Evolutionary conservation across 1,140 invertebrate genomes (phyloP), one percentile per base, ranked within the genome.

Genomic region (Batillaria attramentaria): DNA sequence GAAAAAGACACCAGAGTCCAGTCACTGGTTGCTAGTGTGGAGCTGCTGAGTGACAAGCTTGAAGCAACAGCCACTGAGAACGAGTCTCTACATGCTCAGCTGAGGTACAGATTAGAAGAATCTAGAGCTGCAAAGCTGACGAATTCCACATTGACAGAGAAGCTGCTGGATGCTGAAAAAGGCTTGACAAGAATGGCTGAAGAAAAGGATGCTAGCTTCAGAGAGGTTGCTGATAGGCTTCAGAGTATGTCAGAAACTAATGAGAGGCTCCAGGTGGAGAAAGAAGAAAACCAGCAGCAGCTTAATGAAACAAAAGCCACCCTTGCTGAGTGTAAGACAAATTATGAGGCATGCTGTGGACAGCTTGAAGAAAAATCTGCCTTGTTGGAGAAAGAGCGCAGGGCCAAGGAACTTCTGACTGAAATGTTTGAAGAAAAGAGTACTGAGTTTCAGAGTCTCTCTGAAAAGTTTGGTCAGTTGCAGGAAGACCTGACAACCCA

Each of bases 1-100:
- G 72, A 74, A 35, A 74, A 74, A 57, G 72, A 74, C 46, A 6
- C 60, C 6, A 46, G 60, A 35, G 33, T 39, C 4, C 46, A 54
- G 39, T 24, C 72, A 37, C 20, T 50, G 3, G 24, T 24, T 5
- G 33, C 46, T 6, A 74, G 35, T 18, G 20, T 57, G 33, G 72
- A 74, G 31, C 31, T 74, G 50, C 8, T 74, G 42, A 74, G 16
- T 39, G 72, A 74, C 31, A 43, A 57, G 54, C 72, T 74, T 16
- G 33, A 10, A 1, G 46, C 35, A 20, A 28, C 50, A 50, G 5
- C 16, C 33, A 18, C 31, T 2, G 72, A 74, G 60, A 60, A n/a
- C 5, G 72, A 74, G 50, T 60, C 72, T 10, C 46, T 74, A 6
- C 13, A 31, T 16, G 39, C 72, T 3, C 43, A 74, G n/a, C 24